Evolutionary conservation across 2,113 vertebrate genomes (phyloP), one percentile per base, ranked within the genome.

Genomic region (Sardina pilchardus): DNA sequence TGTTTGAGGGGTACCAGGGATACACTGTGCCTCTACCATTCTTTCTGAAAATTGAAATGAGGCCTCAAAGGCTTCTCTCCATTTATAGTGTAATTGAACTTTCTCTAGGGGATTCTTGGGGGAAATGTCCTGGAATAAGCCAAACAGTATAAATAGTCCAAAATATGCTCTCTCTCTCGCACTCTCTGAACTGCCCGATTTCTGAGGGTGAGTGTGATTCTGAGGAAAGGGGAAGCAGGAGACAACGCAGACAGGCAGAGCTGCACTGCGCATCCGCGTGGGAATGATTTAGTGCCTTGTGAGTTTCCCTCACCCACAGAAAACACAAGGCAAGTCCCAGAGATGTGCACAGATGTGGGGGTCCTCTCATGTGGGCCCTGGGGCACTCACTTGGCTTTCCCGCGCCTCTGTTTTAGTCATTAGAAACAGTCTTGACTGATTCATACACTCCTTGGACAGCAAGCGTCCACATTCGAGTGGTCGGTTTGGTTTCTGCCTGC

Each of bases 321-420:
- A 82, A 78, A 53, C 87, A 78, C 44, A 84, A 50, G 44, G 81
- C 75, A 81, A 86, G 45, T 86, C 85, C 67, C 86, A 26, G 82
- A 56, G 80, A 84, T 24, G 21, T 80, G 81, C 48, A 10, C 48
- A 9, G 84, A 84, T 44, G 85, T 83, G 85, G 71, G 71, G 71
- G 71, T 1, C 16, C 34, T 71, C 81, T 53, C 50, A 88, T 84
- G 78, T 39, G 45, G 86, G 53, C 71, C 14, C 34, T 4, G 14
- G 19, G 43, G 82, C 50, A 8, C 59, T 59, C 45, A 30, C 81
- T 81, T 30, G n/a, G 39, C 56, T 6, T 43, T 16, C 5, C 83
- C 59, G 30, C 82, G 78, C 30, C 85, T 85, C 67, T 78, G 82
- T 42, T 75, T n/a, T 21, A 53, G 78, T 78, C 26, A 59, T 67